Conservation (phyloP, 2,888 invertebrate genomes). For the Ferrisia virgata region DNA sequence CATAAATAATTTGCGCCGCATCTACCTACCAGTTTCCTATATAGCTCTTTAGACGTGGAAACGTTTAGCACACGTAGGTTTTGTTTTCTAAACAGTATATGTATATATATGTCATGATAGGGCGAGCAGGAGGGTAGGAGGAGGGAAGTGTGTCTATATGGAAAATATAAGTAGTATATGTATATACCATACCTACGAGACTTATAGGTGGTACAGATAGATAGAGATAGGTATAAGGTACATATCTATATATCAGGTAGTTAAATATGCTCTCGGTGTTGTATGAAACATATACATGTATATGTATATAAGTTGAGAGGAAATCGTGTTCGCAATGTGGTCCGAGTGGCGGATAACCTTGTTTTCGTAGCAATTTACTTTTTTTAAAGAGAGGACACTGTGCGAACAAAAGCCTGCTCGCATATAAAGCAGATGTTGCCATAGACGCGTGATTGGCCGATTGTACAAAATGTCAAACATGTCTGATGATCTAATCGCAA, state of each 20-base stretch:
- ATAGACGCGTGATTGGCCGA: neutral
- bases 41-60: neutral
- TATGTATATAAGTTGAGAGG: neutral
- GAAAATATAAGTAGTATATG: neutral
- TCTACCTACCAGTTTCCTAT: neutral
- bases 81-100: no score
- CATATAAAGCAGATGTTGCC: constrained; percentile 42
- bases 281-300: neutral
- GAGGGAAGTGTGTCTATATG: neutral
- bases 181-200: neutral
- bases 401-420: neutral
- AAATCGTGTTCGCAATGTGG: neutral
- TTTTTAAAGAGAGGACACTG: neutral
- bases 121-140: no score
- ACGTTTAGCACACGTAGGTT: neutral
- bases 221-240: no score
- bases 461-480: constrained; percentile 42
- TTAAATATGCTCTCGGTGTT: neutral
- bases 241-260: neutral
- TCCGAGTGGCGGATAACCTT: constrained; percentile 33
- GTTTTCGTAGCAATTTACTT: constrained; percentile 42
- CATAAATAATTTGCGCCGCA: constrained; percentile 36
- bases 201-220: no score
- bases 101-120: no score
- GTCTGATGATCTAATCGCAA: constrained; percentile 42